Evolutionary conservation across 2,888 invertebrate genomes (phyloP).

Genomic region (Empis stercorea): DNA sequence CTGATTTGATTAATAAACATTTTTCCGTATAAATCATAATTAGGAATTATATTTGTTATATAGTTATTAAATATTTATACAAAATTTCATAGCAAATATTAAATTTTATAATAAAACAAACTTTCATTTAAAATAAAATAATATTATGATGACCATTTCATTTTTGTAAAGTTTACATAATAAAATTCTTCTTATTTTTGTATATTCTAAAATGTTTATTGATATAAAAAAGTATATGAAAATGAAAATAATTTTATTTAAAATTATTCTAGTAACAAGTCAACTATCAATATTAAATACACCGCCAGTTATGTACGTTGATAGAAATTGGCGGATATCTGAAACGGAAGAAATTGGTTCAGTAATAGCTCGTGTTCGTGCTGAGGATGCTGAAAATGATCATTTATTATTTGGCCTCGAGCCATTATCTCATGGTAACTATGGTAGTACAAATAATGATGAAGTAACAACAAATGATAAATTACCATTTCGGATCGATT

Average conservation of each 20-base stretch:
- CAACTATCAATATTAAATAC: slow-evolving; percentile 22
- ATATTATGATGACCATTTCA: too few species aligned
- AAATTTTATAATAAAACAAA: too few species aligned
- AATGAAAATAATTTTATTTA: neutral
- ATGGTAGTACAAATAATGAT: slow-evolving; percentile 17
- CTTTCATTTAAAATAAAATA: too few species aligned
- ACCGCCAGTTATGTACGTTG: slow-evolving; percentile 55
- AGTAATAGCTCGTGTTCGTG: slow-evolving; percentile 54
- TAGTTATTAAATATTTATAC: too few species aligned
- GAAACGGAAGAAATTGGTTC: slow-evolving; percentile 60
- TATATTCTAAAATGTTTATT: too few species aligned
- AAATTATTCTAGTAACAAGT: slow-evolving; percentile 19
- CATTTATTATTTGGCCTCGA: slow-evolving; percentile 56
- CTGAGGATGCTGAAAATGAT: slow-evolving; percentile 51
- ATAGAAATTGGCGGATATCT: slow-evolving; percentile 61
- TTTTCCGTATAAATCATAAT: too few species aligned
- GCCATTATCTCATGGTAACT: slow-evolving; percentile 35
- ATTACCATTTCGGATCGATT: slow-evolving; percentile 65
- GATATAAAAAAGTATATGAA: too few species aligned
- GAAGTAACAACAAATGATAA: slow-evolving; percentile 15
- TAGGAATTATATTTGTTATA: too few species aligned
- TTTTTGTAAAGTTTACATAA: too few species aligned
- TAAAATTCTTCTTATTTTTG: too few species aligned
- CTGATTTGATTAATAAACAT: too few species aligned
- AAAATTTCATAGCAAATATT: too few species aligned